Evolutionary conservation across 2,888 invertebrate species (phyloP).

Genomic region (Lasioglossum figueresi): DNA sequence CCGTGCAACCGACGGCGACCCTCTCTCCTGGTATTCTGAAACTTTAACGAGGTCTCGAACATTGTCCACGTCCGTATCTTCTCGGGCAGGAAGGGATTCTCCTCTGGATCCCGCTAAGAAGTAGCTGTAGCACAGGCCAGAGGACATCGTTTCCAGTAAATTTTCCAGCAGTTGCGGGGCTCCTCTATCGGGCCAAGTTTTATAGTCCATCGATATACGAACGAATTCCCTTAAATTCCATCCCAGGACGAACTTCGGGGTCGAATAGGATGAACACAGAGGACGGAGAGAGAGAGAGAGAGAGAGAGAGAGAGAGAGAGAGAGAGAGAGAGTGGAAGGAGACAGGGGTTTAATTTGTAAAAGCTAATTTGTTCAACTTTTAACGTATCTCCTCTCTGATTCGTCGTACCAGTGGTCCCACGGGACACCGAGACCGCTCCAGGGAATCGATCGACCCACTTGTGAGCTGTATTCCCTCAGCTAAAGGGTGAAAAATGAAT

Average conservation of each 20-base stretch:
- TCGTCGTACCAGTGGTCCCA: background rate
- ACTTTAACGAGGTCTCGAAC: slow-evolving; percentile 65
- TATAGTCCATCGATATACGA: slow-evolving; percentile 76
- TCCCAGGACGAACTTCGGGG: slow-evolving; percentile 44
- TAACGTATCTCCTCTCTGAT: slow-evolving; percentile 57
- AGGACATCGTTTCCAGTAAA: slow-evolving; percentile 74
- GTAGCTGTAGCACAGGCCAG: slow-evolving; percentile 45
- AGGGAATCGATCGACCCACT: slow-evolving; percentile 44
- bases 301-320: background rate
- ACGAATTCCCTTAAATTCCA: slow-evolving; percentile 71
- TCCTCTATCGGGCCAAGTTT: slow-evolving; percentile 64
- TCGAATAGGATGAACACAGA: slow-evolving; percentile 12
- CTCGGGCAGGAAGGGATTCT: slow-evolving; percentile 34
- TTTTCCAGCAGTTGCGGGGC: slow-evolving; percentile 64
- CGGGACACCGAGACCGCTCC: slow-evolving; percentile 35
- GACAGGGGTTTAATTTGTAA: slow-evolving; percentile 80
- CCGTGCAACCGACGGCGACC: slow-evolving; percentile 11
- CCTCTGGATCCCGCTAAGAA: slow-evolving; percentile 56
- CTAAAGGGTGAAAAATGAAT: slow-evolving; percentile 7
- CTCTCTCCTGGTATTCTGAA: slow-evolving; percentile 48
- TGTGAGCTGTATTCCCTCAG: slow-evolving; percentile 2
- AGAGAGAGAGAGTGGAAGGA: background rate
- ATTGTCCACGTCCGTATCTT: slow-evolving; percentile 51
- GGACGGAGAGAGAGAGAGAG: background rate
- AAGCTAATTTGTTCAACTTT: slow-evolving; percentile 82